Percentiles rank a stretch among this genome's conserved stretches.
phyloP scores from a whole-genome alignment of 2,888 invertebrate species.

The Xestoiulus laeticollis region DNA sequence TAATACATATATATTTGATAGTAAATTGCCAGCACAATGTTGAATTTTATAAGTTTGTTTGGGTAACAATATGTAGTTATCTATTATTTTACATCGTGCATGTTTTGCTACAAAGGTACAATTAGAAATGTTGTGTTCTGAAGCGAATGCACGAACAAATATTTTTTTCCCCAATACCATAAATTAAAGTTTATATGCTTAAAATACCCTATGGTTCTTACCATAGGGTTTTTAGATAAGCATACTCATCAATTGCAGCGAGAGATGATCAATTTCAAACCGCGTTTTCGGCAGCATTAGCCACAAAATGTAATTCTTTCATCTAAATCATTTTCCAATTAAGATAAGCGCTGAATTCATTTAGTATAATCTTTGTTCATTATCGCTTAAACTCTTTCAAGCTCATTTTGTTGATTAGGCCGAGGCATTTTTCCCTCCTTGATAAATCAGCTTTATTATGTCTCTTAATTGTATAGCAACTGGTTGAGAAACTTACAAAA shows the following conservation, averaged over 20 bases:
- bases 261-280: neutral
- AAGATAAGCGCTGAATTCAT: neutral
- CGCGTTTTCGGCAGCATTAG: neutral
- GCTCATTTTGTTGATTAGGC: neutral
- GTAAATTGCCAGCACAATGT: too few species aligned
- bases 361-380: neutral
- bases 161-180: too few species aligned
- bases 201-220: too few species aligned
- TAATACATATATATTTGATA: too few species aligned
- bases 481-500: neutral
- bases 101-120: too few species aligned
- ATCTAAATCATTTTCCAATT: slow-evolving; percentile 15
- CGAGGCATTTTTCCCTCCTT: neutral
- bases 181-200: too few species aligned
- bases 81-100: too few species aligned
- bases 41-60: too few species aligned
- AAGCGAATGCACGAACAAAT: too few species aligned
- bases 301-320: neutral
- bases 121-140: too few species aligned
- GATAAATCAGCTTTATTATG: slow-evolving; percentile 6
- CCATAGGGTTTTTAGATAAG: too few species aligned
- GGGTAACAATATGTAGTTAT: too few species aligned
- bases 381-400: neutral
- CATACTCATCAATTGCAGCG: neutral
- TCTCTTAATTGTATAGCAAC: neutral